Evolutionary conservation across 2,113 vertebrate genomes (phyloP), one percentile per base, ranked within the genome.

Genomic region (Dipodomys spectabilis): DNA sequence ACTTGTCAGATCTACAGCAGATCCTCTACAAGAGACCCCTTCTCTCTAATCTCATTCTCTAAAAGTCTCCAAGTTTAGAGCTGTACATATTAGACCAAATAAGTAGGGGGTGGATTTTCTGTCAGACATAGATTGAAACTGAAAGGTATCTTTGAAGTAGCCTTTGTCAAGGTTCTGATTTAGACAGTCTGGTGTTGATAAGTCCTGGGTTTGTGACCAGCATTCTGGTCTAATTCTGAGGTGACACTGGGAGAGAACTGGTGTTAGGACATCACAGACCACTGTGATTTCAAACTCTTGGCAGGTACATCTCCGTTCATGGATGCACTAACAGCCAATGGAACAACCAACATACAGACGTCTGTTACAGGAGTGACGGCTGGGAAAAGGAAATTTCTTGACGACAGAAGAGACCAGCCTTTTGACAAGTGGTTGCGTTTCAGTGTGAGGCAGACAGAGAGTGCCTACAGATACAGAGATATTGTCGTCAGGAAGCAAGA

Each of bases 401-500:
- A 99, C 69, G 99, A 99, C 64, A 98, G 99, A 32, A 98, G 98
- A 94, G 98, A 98, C 78, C 98, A 98, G 0, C 98, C 98, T 53
- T 99, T 99, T 10, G 99, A 99, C 96, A 99, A 99, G 94, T 98
- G 99, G 28, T 98, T 99, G 69, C 98, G 99, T 20, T 99, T 99
- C 98, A 99, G 99, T 1, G 99, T 99, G 81, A 98, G 99, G 3
- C 99, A 99, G 93, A 99, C 99, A 0, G 99, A 99, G 97, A 99
- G 99, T 6, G 99, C 99, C 0, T 99, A 99, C 97, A 98, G 99
- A 30, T 99, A 99, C 97, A 98, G 99, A 75, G 99, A 99, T 97
- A 99, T 99, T 68, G 99, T 99, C 87, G 99, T 99, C 95, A 99
- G 99, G 96, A 99, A 99, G 77, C 99, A 99, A 68, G 99, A 99